Percentiles rank a stretch among this genome's conserved stretches.
phyloP scores from a whole-genome alignment of 2,797 vertebrate species.

The Ctenopoma multispine region DNA sequence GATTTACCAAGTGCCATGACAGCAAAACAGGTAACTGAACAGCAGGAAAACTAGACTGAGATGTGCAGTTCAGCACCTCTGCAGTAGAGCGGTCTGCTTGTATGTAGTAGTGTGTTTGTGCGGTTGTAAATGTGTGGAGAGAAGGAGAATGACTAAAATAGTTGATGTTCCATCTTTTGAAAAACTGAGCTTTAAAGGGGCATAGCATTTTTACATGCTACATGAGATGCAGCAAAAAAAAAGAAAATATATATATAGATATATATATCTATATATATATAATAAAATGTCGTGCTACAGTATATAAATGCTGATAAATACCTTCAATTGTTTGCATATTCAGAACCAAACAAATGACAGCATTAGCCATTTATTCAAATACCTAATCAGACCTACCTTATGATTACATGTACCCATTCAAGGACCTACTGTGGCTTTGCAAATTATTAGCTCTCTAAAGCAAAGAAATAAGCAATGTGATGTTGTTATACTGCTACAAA shows the following conservation, averaged over 20 bases:
- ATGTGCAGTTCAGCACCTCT: too few species aligned
- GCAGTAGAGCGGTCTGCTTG: too few species aligned
- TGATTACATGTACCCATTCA: not conserved
- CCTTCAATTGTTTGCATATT: not conserved
- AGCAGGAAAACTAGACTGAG: slow-evolving; percentile 19
- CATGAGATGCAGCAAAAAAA: not conserved
- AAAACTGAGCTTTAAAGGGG: slow-evolving; percentile 6
- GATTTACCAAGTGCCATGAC: slow-evolving; percentile 47
- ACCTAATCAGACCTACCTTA: not conserved
- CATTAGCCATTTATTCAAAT: not conserved
- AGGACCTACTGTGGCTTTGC: not conserved
- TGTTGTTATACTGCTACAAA: not conserved
- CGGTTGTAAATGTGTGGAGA: slow-evolving; percentile 3
- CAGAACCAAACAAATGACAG: not conserved
- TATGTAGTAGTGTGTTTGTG: slow-evolving; percentile 10
- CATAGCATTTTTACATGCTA: slow-evolving; percentile 16
- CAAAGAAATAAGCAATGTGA: not conserved
- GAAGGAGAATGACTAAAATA: slow-evolving; percentile 18
- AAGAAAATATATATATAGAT: too few species aligned
- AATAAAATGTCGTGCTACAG: not conserved
- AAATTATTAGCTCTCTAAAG: not conserved
- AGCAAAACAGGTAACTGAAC: slow-evolving; percentile 39
- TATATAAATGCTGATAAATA: not conserved
- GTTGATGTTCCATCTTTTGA: slow-evolving; percentile 18
- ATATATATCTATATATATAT: too few species aligned